Conservation (phyloP, 2,113 vertebrate genomes). For the Centropus unirufus region DNA sequence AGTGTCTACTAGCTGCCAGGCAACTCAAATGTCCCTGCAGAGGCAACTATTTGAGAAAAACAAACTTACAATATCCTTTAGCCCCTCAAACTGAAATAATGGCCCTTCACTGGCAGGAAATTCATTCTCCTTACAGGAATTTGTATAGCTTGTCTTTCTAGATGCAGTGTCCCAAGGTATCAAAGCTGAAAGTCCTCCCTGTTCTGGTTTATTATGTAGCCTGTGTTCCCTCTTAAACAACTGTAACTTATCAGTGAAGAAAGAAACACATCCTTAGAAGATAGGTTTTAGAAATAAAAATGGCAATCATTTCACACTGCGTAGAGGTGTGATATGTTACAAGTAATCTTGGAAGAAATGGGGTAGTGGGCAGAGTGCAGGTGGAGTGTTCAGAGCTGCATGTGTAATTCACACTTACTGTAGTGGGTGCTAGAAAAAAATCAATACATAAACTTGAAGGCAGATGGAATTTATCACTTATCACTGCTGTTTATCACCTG, state of each 20-base stretch:
- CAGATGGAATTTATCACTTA: constrained; percentile 19
- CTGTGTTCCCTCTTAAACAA: background rate
- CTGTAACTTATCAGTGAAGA: constrained; percentile 22
- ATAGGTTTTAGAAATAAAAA: constrained; percentile 23
- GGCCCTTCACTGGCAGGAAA: background rate
- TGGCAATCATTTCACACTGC: constrained; percentile 39
- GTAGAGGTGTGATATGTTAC: constrained; percentile 36
- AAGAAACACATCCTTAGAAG: background rate
- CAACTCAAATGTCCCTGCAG: background rate
- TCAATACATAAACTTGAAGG: background rate
- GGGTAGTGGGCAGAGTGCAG: constrained; percentile 49
- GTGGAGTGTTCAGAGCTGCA: constrained; percentile 38
- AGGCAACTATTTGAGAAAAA: background rate
- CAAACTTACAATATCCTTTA: accelerated
- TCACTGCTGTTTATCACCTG: constrained; percentile 30
- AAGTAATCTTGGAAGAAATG: constrained; percentile 45
- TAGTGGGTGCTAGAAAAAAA: constrained; percentile 16
- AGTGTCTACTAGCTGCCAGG: background rate
- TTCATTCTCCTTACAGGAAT: background rate
- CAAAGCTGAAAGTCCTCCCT: background rate
- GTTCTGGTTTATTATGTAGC: background rate
- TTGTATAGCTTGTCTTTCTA: background rate
- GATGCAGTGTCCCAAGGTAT: background rate
- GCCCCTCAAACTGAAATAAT: background rate
- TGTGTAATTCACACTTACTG: constrained; percentile 41